These are phyloP conservation scores for Zele albiditarsus DNA, from an alignment of 2,888 invertebrate species.

Conservation along the genomic window DNA sequence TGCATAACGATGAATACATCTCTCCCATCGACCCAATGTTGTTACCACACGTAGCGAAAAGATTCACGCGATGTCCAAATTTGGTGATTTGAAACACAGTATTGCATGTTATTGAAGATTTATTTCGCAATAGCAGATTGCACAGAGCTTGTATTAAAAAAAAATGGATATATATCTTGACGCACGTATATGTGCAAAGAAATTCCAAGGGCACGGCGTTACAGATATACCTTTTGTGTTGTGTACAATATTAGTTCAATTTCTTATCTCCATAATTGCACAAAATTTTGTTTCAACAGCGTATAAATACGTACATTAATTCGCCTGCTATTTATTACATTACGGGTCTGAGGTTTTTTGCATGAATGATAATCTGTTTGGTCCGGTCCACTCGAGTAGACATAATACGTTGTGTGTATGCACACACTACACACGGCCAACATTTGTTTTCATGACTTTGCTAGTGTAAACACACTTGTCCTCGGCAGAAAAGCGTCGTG, in stretches of 20 bases:
- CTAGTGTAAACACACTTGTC: neutral
- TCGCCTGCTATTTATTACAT: neutral
- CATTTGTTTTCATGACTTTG: conserved; percentile 14
- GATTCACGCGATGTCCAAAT: conserved; percentile 49
- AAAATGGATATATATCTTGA: conserved; percentile 22
- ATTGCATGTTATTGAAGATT: conserved; percentile 6
- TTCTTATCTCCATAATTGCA: too few relatives aligned
- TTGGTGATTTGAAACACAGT: conserved; percentile 48
- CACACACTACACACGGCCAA: neutral
- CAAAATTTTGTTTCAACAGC: too few relatives aligned
- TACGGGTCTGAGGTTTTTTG: too few relatives aligned
- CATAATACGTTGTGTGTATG: neutral
- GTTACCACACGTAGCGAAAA: neutral
- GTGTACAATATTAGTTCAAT: neutral
- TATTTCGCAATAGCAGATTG: conserved; percentile 31
- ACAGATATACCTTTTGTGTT: conserved; percentile 20
- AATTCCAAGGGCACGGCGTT: conserved; percentile 24
- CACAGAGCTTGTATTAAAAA: neutral
- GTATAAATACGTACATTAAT: neutral
- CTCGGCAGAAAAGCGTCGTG: neutral
- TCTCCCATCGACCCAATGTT: too few relatives aligned
- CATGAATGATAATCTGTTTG: neutral
- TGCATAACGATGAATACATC: conserved; percentile 8
- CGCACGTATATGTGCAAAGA: conserved; percentile 31
- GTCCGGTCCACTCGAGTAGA: neutral